Evolutionary conservation across 2,797 vertebrate genomes (phyloP), one percentile per base, ranked within the genome.

Genomic region (Zalophus californianus): DNA sequence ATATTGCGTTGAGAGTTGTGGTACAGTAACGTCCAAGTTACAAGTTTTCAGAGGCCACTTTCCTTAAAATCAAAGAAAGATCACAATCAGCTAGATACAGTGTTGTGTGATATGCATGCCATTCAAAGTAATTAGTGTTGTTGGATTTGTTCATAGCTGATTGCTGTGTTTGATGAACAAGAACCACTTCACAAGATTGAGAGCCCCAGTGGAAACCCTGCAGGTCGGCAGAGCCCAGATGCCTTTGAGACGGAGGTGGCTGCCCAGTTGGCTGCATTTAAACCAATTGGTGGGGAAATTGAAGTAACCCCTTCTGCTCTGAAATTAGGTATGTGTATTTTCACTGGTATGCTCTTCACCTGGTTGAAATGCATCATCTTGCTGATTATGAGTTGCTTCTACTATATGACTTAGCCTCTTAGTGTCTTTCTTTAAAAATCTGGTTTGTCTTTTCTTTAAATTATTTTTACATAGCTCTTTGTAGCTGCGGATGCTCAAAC

Each of bases 101-200:
- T 80, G 25, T 78, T 66, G 6, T 80, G 75, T 89, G 48, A 84
- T 86, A 52, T 80, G 48, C 20, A 0, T 91, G 86, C 90, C 41
- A 85, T 89, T 20, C 25, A 58, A 91, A 97, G 86, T 98, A 96
- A 98, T 95, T 72, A 92, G 85, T 96, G 95, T 94, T 95, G 79
- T 84, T 95, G 97, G 89, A 52, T 96, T 97, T 93, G 54, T 97
- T 97, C 97, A 75, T 52, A 99, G 99, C 99, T 99, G 98, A 99
- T 99, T 98, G 99, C 99, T 2, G 99, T 99, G 98, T 99, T 99
- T 97, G 99, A 99, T 13, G 99, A 99, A 70, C 98, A 99, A 94
- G 99, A 99, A 84, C 88, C 98, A 75, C 99, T 98, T 94, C 94
- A 0, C 64, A 99, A 97, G 97, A 91, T 58, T 98, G 99, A 99